phyloP scores from a whole-genome alignment of 2,113 vertebrate genomes.

The Sylvietta virens region DNA sequence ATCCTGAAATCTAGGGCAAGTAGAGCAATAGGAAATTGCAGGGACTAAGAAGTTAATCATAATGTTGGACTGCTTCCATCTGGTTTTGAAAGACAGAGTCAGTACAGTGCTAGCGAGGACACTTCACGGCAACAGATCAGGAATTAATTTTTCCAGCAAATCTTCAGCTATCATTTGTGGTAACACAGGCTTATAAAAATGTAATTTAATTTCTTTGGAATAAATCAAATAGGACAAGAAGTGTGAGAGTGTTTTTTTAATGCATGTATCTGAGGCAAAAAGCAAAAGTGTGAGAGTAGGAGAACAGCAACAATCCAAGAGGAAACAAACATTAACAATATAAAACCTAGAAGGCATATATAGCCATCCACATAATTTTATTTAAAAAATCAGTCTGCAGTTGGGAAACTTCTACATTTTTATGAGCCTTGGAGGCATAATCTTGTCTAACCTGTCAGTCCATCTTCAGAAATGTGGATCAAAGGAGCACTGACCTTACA shows the following conservation, averaged over 20 bases:
- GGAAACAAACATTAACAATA: conserved; percentile 8
- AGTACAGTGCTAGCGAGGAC: conserved; percentile 16
- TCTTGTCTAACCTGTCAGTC: conserved; percentile 51
- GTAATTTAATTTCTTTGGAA: conserved; percentile 69
- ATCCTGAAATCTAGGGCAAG: conserved; percentile 74
- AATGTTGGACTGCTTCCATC: conserved; percentile 70
- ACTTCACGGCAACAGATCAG: conserved; percentile 66
- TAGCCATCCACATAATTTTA: conserved; percentile 30
- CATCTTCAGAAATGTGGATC: conserved; percentile 52
- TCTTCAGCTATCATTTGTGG: conserved; percentile 69
- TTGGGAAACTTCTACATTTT: conserved; percentile 43
- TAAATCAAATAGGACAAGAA: conserved; percentile 64
- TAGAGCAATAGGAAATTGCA: conserved; percentile 69
- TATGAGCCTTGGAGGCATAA: conserved; percentile 48
- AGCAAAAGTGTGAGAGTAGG: not conserved
- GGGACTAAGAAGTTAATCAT: conserved; percentile 78
- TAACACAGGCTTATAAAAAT: conserved; percentile 73
- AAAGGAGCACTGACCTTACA: conserved; percentile 49
- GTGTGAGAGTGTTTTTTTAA: conserved; percentile 28
- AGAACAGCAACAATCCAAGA: conserved; percentile 20
- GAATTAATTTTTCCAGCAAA: conserved; percentile 74
- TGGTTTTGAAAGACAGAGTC: conserved; percentile 62
- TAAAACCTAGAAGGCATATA: conserved; percentile 38
- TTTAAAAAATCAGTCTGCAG: conserved; percentile 56
- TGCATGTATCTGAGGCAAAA: not conserved